These are phyloP conservation scores for Antitype chi DNA, from an alignment of 2,888 invertebrate genomes.

Conservation along the genomic window DNA sequence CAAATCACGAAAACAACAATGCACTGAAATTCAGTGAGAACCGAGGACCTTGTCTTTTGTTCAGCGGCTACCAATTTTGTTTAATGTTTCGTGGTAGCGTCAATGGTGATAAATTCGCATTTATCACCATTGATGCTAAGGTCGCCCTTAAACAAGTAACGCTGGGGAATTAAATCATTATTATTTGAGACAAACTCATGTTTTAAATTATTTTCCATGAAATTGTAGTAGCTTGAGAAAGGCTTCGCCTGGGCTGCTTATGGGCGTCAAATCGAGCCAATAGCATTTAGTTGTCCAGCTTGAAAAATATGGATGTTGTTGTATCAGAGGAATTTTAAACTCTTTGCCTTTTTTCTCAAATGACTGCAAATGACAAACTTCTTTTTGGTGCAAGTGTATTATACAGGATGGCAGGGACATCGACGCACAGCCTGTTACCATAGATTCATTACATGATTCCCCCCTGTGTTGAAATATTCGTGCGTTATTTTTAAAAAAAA, in stretches of 20 bases:
- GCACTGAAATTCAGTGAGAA: slow-evolving; percentile 43
- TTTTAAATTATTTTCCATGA: not conserved
- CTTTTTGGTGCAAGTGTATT: not conserved
- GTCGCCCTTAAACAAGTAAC: slow-evolving; percentile 6
- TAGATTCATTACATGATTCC: no score
- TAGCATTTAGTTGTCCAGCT: not conserved
- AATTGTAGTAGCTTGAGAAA: not conserved
- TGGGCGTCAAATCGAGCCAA: not conserved
- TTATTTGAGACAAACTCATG: not conserved
- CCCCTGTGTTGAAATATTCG: no score
- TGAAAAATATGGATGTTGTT: not conserved
- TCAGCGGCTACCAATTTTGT: slow-evolving; percentile 39
- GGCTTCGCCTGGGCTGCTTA: not conserved
- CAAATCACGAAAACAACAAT: slow-evolving; percentile 59
- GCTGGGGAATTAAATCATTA: not conserved
- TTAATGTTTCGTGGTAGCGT: slow-evolving; percentile 42
- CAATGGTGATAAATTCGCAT: slow-evolving; percentile 32
- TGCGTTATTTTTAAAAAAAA: no score
- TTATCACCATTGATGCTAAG: no score
- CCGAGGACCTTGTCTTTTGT: slow-evolving; percentile 49
- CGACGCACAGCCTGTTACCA: no score
- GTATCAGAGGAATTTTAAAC: not conserved
- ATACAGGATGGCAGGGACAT: not conserved
- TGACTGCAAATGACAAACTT: not conserved
- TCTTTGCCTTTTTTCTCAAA: not conserved